Base-by-base conservation (phyloP, 2,113 vertebrate species). In the Coregonus clupeaformis region DNA sequence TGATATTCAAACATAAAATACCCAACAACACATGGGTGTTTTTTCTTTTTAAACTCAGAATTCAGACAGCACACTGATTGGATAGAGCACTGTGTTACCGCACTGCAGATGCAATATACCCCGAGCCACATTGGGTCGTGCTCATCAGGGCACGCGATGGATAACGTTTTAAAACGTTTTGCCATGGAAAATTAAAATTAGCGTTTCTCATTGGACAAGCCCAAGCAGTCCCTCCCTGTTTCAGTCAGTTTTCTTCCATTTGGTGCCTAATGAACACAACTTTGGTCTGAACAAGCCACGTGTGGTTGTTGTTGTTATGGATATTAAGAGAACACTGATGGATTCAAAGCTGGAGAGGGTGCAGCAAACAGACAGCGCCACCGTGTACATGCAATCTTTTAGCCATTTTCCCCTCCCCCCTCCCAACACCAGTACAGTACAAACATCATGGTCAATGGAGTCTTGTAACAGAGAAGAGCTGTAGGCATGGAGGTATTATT, bases 291-390 rank as follows among this genome's bases (percentile, higher is more conserved):
- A 52, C 49, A 5, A 18, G 49, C 49, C 12, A 82, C 83, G 4
- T 52, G 49, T 52, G 12, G 14, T 18, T 52, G 87, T 90, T 88
- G 86, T 86, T 86, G 89, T 27, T 27, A 27, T 88, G 85, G 88
- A 60, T 60, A 60, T 84, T 86, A 91, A 87, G 76, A 80, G 84
- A 90, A 89, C 84, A 90, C 90, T 87, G 86, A 86, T 86, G 82
- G 84, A 87, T 83, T 82, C 80, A 81, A 77, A 84, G 83, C 30
- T 74, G 71, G 74, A 13, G 49, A 18, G 86, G 68, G 77, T 82
- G 84, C 77, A 79, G 85, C 77, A 76, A 63, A 76, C 36, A 42
- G 36, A 42, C 80, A 29, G 52, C 77, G 73, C 71, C 81, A 81
- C 73, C 83, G 24, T 82, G 72, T 75, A 85, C 74, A 85, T 86